Evolutionary conservation across 2,113 vertebrate species (phyloP), one percentile per base, ranked within the genome.

Genomic region (Gnathonemus echidnorhynchus): DNA sequence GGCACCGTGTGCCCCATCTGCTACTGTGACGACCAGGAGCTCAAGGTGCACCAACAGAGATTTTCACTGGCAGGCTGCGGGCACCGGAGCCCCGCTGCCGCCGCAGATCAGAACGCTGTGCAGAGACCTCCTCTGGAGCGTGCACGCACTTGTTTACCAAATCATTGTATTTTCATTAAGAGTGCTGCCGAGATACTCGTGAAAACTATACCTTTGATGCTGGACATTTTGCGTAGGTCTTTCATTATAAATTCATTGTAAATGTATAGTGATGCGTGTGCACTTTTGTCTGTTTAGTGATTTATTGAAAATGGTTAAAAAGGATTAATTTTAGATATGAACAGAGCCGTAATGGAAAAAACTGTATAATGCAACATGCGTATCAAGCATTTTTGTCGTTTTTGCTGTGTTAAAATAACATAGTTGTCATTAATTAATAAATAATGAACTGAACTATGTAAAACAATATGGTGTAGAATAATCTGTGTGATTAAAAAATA

Each of bases 1-100:
- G 95, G 94, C 93, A 93, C 90, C 93, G 92, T 94, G 94, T 95
- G 93, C 88, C 90, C 94, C 94, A 95, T 95, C 94, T 96, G 95
- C 94, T 92, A 92, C 91, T 66, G 90, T 93, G 93, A 92, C 90
- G 92, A 94, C 92, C 93, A 92, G 91, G 66, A 88, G 92, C 95
- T 93, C 92, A 93, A 94, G 92, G 90, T 93, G 92, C 92, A 94
- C 93, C 90, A 90, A 86, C 93, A 88, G 92, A 94, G 95, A 94
- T 88, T 92, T 93, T 90, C 86, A 89, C 91, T 90, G 90, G 86
- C 62, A 91, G 93, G 92, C 94, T 94, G 93, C 92, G 89, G 92
- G 94, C 94, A 94, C 92, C 45, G 11, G 91, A 86, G 87, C 94
- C 94, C 92, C 91, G 92, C 92, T 92, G 77, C 91, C 88, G 15